These are phyloP conservation scores for Brachionus calyciflorus DNA, from an alignment of 1,140 invertebrate genomes.

Conservation along the genomic window DNA sequence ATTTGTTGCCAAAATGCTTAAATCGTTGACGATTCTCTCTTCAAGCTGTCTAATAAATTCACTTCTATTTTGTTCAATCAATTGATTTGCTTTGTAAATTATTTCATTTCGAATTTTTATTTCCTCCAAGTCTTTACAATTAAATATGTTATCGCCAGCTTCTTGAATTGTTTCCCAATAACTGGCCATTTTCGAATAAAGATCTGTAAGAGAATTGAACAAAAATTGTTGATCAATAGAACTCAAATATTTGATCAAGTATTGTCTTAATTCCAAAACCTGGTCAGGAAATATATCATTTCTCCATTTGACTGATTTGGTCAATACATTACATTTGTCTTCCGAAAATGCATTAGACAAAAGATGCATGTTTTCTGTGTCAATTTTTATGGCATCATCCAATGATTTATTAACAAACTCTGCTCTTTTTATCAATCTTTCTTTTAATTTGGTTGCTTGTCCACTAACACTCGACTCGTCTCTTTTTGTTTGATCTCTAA, in stretches of 20 bases:
- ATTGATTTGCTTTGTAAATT: not conserved
- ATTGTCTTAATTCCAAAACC: not conserved
- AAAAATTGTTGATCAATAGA: not conserved
- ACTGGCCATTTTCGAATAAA: not conserved
- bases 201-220: not conserved
- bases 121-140: not conserved
- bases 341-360: slow-evolving; percentile 1
- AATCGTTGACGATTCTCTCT: not conserved
- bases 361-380: not conserved
- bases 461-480: not conserved
- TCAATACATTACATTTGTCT: slow-evolving; percentile 2
- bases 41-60: not conserved
- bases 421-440: not conserved
- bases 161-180: not conserved
- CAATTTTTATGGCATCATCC: not conserved
- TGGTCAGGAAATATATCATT: slow-evolving; percentile 12
- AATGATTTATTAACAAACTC: not conserved
- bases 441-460: not conserved
- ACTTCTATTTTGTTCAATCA: not conserved
- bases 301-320: not conserved
- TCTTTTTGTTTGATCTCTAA: not conserved
- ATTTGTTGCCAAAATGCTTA: not conserved
- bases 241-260: not conserved
- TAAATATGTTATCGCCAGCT: slow-evolving; percentile 8
- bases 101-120: slow-evolving; percentile 2